These are phyloP conservation scores for Ammodytes dubius DNA, from an alignment of 2,113 vertebrate species.

Conservation along the genomic window DNA sequence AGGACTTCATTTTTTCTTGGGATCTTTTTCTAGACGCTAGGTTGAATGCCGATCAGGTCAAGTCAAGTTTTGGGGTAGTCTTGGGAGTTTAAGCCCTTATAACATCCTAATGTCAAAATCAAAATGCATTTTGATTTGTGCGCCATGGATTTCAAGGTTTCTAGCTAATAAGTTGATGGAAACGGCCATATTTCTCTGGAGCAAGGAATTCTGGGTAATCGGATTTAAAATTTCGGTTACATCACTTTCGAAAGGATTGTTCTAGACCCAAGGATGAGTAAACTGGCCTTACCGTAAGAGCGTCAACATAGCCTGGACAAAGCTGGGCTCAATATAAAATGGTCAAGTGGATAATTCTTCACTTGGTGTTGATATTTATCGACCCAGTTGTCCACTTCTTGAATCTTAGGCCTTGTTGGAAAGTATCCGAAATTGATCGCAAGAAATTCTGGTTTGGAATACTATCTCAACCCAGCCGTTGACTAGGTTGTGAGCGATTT, in stretches of 20 bases:
- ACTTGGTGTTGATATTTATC: slow-evolving; percentile 46
- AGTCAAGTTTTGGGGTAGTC: slow-evolving; percentile 7
- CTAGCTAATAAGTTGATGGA: too few species aligned
- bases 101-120: too few species aligned
- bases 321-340: background rate
- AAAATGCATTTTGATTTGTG: too few species aligned
- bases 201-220: too few species aligned
- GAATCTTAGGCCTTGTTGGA: background rate
- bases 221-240: background rate
- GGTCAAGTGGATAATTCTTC: slow-evolving; percentile 2
- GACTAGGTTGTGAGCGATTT: background rate
- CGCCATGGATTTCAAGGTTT: too few species aligned
- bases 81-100: too few species aligned
- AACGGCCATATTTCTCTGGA: too few species aligned
- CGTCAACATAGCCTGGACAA: background rate
- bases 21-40: slow-evolving; percentile 5
- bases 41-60: slow-evolving; percentile 22
- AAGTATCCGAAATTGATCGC: slow-evolving; percentile 11
- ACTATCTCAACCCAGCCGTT: background rate
- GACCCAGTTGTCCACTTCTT: slow-evolving; percentile 27
- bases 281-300: background rate
- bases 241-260: slow-evolving; percentile 3
- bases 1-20: slow-evolving; percentile 19
- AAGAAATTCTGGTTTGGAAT: slow-evolving; percentile 17
- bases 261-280: slow-evolving; percentile 5